Conservation (phyloP, 1,140 invertebrate species). For the Halesus radiatus region DNA sequence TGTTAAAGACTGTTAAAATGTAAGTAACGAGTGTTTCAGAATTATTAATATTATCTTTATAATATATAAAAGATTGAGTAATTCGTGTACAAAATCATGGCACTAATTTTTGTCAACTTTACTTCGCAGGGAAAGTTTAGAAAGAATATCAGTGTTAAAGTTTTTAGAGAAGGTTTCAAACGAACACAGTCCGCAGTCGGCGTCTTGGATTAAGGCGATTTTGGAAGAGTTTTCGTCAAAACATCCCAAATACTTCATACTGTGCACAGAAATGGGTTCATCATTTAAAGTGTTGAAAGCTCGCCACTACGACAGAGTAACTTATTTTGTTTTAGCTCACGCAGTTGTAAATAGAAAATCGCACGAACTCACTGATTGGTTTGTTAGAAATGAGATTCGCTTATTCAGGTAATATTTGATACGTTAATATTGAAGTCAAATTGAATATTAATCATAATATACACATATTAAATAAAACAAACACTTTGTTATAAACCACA, state of each 20-base stretch:
- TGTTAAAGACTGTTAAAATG: background rate
- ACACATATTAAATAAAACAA: too few relatives aligned
- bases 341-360: constrained; percentile 38
- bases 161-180: constrained; percentile 31
- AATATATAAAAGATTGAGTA: too few relatives aligned
- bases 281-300: constrained; percentile 24
- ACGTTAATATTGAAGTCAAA: too few relatives aligned
- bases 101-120: constrained; percentile 5
- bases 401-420: constrained; percentile 39
- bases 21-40: background rate
- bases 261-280: constrained; percentile 21
- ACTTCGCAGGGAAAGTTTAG: constrained; percentile 43
- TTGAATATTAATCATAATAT: background rate
- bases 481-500: too few relatives aligned
- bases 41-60: background rate
- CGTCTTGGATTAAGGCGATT: background rate
- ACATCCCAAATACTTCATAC: constrained; percentile 10
- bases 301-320: constrained; percentile 39
- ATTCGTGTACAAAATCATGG: background rate
- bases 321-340: constrained; percentile 31
- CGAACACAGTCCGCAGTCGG: background rate
- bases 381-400: constrained; percentile 32
- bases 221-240: constrained; percentile 9
- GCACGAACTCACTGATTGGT: background rate
- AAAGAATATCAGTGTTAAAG: constrained; percentile 27